Evolutionary conservation across 2,888 invertebrate species (phyloP).

Genomic region (Drosophila paucipuncta): DNA sequence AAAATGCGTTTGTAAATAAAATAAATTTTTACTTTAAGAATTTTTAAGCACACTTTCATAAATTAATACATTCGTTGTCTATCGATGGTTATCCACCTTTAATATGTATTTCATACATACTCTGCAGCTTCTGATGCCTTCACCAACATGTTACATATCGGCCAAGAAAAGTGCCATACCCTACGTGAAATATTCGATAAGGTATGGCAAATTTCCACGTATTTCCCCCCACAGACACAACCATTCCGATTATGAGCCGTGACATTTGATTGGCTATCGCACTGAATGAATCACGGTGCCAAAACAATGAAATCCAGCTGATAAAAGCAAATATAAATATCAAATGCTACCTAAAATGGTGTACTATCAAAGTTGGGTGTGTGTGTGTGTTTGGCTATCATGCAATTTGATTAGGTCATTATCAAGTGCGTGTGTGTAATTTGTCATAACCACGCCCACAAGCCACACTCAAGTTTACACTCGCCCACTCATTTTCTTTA

Average conservation of each 20-base stretch:
- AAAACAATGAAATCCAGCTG: constrained; percentile 32
- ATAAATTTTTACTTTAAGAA: no score
- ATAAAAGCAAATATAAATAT: constrained; percentile 15
- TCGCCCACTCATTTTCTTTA: neutral
- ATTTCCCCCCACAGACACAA: neutral
- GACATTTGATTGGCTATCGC: constrained; percentile 7
- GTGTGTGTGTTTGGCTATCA: constrained; percentile 27
- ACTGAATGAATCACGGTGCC: constrained; percentile 44
- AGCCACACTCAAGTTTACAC: neutral
- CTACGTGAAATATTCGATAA: neutral
- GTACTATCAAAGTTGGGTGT: constrained; percentile 33
- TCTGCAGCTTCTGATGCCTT: neutral
- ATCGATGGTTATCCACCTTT: neutral
- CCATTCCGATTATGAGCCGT: constrained; percentile 9
- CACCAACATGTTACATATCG: neutral
- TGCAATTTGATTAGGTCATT: constrained; percentile 57
- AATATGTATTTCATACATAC: neutral
- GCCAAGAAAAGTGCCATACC: neutral
- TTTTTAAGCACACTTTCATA: no score
- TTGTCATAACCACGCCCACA: constrained; percentile 33
- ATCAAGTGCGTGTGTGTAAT: constrained; percentile 31
- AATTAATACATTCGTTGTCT: neutral
- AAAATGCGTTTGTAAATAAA: neutral
- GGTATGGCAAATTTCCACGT: neutral
- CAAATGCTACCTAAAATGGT: constrained; percentile 8